These are phyloP conservation scores for Bombus superbus DNA, from an alignment of 1,140 invertebrate species.

Conservation along the genomic window DNA sequence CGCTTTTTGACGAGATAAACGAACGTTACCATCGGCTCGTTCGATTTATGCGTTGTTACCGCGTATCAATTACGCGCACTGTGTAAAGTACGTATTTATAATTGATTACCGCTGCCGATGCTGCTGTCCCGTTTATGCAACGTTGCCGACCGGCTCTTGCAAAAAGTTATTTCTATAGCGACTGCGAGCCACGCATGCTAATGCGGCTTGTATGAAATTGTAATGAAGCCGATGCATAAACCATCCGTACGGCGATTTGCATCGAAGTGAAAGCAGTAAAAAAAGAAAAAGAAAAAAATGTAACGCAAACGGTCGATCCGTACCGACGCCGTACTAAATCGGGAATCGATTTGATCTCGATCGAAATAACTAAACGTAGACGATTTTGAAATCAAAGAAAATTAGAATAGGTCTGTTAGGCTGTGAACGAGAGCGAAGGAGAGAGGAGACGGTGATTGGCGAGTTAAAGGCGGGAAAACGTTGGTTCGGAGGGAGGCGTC, in stretches of 20 bases:
- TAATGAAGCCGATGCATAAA: conserved; percentile 17
- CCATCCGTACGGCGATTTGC: conserved; percentile 1
- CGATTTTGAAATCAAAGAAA: not conserved
- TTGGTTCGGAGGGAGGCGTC: not conserved
- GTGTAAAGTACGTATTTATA: conserved; percentile 27
- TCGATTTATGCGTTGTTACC: not conserved
- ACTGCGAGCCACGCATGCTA: not conserved
- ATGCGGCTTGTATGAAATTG: not conserved
- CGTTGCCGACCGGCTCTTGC: not conserved
- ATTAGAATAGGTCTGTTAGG: not conserved
- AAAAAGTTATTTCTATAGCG: conserved; percentile 29
- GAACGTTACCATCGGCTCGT: not conserved
- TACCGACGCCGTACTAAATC: not conserved
- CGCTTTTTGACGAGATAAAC: not conserved
- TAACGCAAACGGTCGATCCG: not conserved
- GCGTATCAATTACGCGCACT: conserved; percentile 13
- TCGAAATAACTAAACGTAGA: not conserved
- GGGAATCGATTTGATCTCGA: not conserved
- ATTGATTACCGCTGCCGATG: conserved; percentile 8
- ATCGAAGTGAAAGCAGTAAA: conserved; percentile 23
- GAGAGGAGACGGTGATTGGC: too few relatives aligned
- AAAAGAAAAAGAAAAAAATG: not conserved
- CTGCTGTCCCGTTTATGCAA: conserved; percentile 15
- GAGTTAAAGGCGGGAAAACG: not conserved
- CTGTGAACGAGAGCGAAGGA: too few relatives aligned